These are phyloP conservation scores for Pelodiscus sinensis DNA, from an alignment of 2,113 vertebrate genomes.

Conservation along the genomic window DNA sequence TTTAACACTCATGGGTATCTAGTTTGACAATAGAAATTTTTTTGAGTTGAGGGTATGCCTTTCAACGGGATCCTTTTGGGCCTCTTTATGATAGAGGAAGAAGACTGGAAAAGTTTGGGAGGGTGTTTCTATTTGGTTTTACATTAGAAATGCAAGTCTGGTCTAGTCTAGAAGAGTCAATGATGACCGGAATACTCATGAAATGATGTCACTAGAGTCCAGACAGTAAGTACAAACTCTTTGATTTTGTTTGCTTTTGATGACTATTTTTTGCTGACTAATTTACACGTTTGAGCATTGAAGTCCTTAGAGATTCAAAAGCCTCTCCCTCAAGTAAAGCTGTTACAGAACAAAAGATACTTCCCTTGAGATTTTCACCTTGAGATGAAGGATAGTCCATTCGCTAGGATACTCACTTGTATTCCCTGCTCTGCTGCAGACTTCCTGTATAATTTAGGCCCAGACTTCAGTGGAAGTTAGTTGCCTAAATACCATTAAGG, in stretches of 20 bases:
- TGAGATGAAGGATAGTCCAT: background rate
- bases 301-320: background rate
- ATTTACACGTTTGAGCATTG: background rate
- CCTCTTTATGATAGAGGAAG: background rate
- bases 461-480: background rate
- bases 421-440: background rate
- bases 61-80: background rate
- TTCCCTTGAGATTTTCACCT: background rate
- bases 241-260: background rate
- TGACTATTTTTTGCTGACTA: background rate
- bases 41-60: background rate
- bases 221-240: background rate
- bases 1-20: background rate
- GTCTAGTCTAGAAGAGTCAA: background rate
- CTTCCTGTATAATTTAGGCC: background rate
- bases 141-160: background rate
- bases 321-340: background rate
- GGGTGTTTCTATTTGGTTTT: background rate
- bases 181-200: background rate
- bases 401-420: background rate
- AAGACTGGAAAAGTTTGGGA: background rate
- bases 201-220: background rate
- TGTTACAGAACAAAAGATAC: background rate
- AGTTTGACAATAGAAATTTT: background rate
- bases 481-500: background rate